Evolutionary conservation across 2,797 vertebrate species (phyloP), one percentile per base, ranked within the genome.

Genomic region (Astyanax mexicanus): DNA sequence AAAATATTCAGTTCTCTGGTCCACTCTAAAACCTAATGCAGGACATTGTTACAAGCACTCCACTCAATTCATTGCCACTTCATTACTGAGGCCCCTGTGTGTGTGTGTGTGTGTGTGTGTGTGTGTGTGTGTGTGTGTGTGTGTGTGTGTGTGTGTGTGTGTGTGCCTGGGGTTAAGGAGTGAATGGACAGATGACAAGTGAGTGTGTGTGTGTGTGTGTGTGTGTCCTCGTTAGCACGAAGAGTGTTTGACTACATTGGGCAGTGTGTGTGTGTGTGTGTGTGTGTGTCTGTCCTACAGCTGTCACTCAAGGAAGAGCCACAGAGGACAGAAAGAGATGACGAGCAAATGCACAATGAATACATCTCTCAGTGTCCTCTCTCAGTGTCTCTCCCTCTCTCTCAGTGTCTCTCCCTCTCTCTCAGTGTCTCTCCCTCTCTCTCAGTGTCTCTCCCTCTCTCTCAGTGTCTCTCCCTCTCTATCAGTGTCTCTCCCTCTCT

Each of bases 211-310:
- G 71, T 70, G 58, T 52, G 67, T 81, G 66, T 72, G 57, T 74
- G 38, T 81, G 81, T 86, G 65, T 69, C 54, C 88, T 93, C 72
- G 80, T 91, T 92, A 91, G 87, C 84, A 87, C 82, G 82, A 86
- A 75, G 79, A 89, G 86, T 83, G 82, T 86, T 83, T 58, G 72
- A 83, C 81, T 91, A 92, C 92, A 89, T 91, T 91, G 86, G 87
- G 86, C 35, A 78, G 51, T 38, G 72, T 78, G 83, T 85, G 64
- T 69, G n/a, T 9, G 49, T 23, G 8, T 23, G 19, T 51, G 49
- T 51, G 49, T 51, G 49, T 19, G 7, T 23, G 8, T 82, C 85
- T 76, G 83, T 72, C 77, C 71, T 74, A 79, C 91, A 93, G 85
- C 90, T 93, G 90, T 90, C 89, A 89, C 79, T 80, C 79, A 86